Evolutionary conservation across 2,888 invertebrate genomes (phyloP).

Genomic region (Beris morrisii): DNA sequence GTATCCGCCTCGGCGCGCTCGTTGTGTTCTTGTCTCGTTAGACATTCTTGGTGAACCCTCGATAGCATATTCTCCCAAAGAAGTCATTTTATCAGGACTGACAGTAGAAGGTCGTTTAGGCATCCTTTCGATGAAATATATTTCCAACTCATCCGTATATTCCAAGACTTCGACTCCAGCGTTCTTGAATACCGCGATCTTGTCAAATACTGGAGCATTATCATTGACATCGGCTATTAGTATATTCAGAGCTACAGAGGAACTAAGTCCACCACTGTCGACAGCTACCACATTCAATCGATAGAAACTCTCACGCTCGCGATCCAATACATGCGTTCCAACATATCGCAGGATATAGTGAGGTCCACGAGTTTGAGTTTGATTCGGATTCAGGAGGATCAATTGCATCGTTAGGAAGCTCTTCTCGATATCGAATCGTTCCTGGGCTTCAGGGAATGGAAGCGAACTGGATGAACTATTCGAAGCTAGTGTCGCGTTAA

Average conservation of each 20-base stretch:
- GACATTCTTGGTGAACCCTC: conserved; percentile 50
- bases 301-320: conserved; percentile 72
- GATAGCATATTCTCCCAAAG: conserved; percentile 46
- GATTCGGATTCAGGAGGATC: conserved; percentile 49
- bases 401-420: conserved; percentile 53
- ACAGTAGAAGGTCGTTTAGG: conserved; percentile 3
- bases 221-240: conserved; percentile 79
- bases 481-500: conserved; percentile 61
- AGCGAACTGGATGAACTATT: conserved; percentile 38
- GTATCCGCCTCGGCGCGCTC: conserved; percentile 52
- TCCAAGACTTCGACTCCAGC: conserved; percentile 69
- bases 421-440: conserved; percentile 54
- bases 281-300: conserved; percentile 72
- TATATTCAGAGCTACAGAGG: conserved; percentile 72
- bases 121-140: conserved; percentile 50
- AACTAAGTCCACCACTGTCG: conserved; percentile 74
- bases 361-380: conserved; percentile 47
- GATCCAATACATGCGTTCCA: conserved; percentile 62
- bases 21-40: conserved; percentile 44
- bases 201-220: conserved; percentile 71
- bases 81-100: conserved; percentile 3
- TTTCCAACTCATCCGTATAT: conserved; percentile 61
- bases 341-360: conserved; percentile 50
- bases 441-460: conserved; percentile 50
- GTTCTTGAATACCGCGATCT: conserved; percentile 70